Evolutionary conservation across 2,113 vertebrate genomes (phyloP).

Genomic region (Mionectes macconnelli): DNA sequence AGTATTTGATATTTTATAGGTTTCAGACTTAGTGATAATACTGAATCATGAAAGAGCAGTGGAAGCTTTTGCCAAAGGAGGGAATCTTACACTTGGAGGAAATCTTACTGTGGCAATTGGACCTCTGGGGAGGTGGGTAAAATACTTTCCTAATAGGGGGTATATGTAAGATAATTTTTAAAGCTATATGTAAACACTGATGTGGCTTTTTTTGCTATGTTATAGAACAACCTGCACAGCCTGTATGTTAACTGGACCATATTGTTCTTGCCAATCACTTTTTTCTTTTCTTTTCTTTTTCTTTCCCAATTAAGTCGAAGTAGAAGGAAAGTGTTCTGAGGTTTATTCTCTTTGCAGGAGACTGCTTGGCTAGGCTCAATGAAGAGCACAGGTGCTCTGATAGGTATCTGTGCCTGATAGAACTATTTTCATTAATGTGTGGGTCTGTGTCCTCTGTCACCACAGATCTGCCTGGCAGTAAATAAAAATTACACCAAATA

Average conservation of each 20-base stretch:
- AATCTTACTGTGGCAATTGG: slow-evolving; percentile 94
- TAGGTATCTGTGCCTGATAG: neutral
- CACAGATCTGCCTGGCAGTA: neutral
- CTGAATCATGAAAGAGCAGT: slow-evolving; percentile 92
- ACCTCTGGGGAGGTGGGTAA: slow-evolving; percentile 84
- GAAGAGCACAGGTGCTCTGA: neutral
- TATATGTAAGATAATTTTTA: neutral
- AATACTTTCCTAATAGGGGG: neutral
- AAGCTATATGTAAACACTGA: neutral
- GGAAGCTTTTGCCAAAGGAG: slow-evolving; percentile 94
- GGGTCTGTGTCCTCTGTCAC: neutral
- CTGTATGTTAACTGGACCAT: neutral
- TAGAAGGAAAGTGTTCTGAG: neutral
- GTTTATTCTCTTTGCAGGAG: neutral
- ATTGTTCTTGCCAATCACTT: neutral
- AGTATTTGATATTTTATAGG: slow-evolving; percentile 69
- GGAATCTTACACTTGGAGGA: slow-evolving; percentile 94
- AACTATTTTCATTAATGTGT: neutral
- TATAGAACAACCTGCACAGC: neutral
- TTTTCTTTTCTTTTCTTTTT: neutral
- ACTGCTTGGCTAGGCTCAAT: neutral
- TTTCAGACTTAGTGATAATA: slow-evolving; percentile 96
- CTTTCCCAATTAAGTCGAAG: neutral
- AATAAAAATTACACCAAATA: neutral
- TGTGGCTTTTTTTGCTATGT: neutral